phyloP scores from a whole-genome alignment of 2,888 invertebrate species.

The Agrilus mali region DNA sequence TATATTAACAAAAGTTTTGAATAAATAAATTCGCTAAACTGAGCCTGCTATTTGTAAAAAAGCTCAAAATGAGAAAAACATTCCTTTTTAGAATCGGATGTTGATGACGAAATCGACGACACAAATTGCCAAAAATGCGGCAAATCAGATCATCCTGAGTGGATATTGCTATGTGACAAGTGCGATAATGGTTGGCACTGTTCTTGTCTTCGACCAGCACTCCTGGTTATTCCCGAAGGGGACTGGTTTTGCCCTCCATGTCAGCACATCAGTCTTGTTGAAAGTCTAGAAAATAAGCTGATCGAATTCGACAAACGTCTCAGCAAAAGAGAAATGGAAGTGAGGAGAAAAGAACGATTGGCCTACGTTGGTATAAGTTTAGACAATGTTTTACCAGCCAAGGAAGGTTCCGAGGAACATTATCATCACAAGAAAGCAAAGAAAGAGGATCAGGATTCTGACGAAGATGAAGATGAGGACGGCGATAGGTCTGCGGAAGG shows the following conservation, averaged over 20 bases:
- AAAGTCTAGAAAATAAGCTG: slow-evolving; percentile 60
- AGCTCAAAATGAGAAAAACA: background rate
- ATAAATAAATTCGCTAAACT: no score
- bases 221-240: slow-evolving; percentile 90
- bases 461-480: slow-evolving; percentile 17
- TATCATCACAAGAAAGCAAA: slow-evolving; percentile 28
- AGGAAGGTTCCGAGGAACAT: slow-evolving; percentile 19
- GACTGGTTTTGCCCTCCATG: slow-evolving; percentile 98
- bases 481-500: slow-evolving; percentile 17
- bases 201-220: slow-evolving; percentile 82
- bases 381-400: slow-evolving; percentile 50
- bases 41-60: no score
- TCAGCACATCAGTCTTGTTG: slow-evolving; percentile 78
- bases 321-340: slow-evolving; percentile 52
- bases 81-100: slow-evolving; percentile 22
- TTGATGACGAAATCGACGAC: slow-evolving; percentile 39
- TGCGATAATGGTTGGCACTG: slow-evolving; percentile 98
- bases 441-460: slow-evolving; percentile 23
- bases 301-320: slow-evolving; percentile 64
- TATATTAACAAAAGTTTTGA: no score
- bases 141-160: slow-evolving; percentile 88
- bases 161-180: slow-evolving; percentile 90
- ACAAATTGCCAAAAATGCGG: slow-evolving; percentile 84
- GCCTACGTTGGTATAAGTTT: slow-evolving; percentile 65
- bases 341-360: slow-evolving; percentile 52